These are phyloP conservation scores for Metopia argyrocephala DNA, from an alignment of 2,888 invertebrate species.

Conservation along the genomic window DNA sequence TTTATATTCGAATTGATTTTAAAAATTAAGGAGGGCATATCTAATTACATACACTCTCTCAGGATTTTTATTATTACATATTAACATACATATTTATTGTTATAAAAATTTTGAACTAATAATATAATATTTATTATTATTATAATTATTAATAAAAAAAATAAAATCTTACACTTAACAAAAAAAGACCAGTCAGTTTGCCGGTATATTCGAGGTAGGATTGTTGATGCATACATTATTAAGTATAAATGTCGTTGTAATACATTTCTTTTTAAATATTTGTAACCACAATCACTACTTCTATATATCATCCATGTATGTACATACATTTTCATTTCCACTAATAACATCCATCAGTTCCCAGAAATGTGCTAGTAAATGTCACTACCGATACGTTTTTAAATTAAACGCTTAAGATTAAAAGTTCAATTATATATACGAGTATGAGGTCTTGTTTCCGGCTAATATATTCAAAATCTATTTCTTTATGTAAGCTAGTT, in stretches of 20 bases:
- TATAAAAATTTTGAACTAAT: slow-evolving; percentile 45
- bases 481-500: no score
- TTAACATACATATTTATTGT: neutral
- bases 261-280: slow-evolving; percentile 52
- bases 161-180: slow-evolving; percentile 40
- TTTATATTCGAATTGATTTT: no score
- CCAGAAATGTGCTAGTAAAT: slow-evolving; percentile 17
- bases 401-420: neutral
- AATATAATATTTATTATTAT: slow-evolving; percentile 45
- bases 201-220: slow-evolving; percentile 79
- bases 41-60: neutral
- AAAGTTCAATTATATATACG: neutral
- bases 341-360: slow-evolving; percentile 46
- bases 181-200: slow-evolving; percentile 78
- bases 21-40: neutral
- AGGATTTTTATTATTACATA: neutral
- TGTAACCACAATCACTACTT: slow-evolving; percentile 48
- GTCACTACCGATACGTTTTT: neutral
- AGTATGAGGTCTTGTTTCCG: neutral
- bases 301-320: slow-evolving; percentile 52
- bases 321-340: slow-evolving; percentile 40
- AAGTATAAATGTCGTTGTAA: slow-evolving; percentile 52
- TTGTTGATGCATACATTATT: slow-evolving; percentile 61
- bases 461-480: neutral
- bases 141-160: slow-evolving; percentile 51